A percentile compares a stretch with the other conserved stretches of the same genome.
phyloP scores from a whole-genome alignment of 2,113 vertebrate genomes.

The Loxodonta africana region DNA sequence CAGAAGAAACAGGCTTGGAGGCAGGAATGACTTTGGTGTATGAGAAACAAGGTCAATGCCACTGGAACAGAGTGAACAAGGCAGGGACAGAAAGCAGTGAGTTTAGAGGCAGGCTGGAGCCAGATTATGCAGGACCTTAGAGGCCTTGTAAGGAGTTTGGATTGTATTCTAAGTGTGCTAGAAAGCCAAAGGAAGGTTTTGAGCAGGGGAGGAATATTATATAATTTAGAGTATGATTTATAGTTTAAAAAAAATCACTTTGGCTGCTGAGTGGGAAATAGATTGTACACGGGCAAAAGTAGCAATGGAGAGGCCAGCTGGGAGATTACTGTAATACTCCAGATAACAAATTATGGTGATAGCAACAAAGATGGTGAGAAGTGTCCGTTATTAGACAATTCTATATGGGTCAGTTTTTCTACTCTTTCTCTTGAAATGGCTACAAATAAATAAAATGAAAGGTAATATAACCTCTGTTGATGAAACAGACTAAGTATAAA shows the following conservation, averaged over 20 bases:
- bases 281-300: background rate
- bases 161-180: background rate
- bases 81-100: background rate
- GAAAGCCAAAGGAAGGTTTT: slow-evolving; percentile 26
- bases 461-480: background rate
- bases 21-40: background rate
- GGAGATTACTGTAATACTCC: background rate
- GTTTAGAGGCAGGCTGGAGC: background rate
- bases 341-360: slow-evolving; percentile 11
- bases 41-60: background rate
- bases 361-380: background rate
- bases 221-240: slow-evolving; percentile 9
- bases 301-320: background rate
- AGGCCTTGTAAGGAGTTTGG: background rate
- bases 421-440: background rate
- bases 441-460: slow-evolving; percentile 43
- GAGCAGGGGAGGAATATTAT: background rate
- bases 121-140: background rate
- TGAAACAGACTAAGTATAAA: slow-evolving; percentile 1
- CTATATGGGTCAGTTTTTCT: background rate
- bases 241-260: slow-evolving; percentile 24
- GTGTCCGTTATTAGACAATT: background rate
- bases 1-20: background rate
- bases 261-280: slow-evolving; percentile 12
- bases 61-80: background rate